phyloP scores from a whole-genome alignment of 2,797 vertebrate genomes.

The Telmatherina bonti region DNA sequence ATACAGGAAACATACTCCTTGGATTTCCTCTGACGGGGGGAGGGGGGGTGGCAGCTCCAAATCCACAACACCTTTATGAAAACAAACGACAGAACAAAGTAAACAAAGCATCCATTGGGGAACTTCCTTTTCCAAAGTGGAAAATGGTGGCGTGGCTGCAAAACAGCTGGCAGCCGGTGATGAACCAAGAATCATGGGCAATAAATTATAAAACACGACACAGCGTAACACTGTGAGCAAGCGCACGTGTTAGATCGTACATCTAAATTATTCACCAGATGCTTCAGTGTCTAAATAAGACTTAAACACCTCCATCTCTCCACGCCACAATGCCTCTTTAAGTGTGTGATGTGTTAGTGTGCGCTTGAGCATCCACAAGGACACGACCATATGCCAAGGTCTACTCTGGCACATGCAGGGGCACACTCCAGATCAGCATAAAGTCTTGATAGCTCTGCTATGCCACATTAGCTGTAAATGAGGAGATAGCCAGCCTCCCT shows the following conservation, averaged over 20 bases:
- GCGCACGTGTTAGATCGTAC: neutral
- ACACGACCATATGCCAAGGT: constrained; percentile 25
- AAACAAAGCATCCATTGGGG: constrained; percentile 10
- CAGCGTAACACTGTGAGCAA: constrained; percentile 4
- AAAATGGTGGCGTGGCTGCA: constrained; percentile 12
- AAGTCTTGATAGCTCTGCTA: constrained; percentile 57
- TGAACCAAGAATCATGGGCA: constrained; percentile 26
- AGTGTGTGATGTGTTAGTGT: neutral
- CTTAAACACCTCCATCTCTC: constrained; percentile 29
- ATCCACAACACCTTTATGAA: constrained; percentile 8
- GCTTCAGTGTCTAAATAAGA: constrained; percentile 49
- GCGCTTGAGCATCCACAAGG: constrained; percentile 8
- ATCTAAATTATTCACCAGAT: constrained; percentile 57
- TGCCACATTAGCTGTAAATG: constrained; percentile 63
- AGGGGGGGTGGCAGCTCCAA: constrained; percentile 2
- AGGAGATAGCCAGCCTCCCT: constrained; percentile 8
- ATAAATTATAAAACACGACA: constrained; percentile 40
- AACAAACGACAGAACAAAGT: constrained; percentile 17
- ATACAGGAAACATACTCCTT: constrained; percentile 9
- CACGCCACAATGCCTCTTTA: neutral
- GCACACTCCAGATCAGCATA: constrained; percentile 54
- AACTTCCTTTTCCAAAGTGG: constrained; percentile 16
- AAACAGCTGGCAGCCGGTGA: constrained; percentile 20
- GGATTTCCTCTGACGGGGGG: constrained; percentile 26
- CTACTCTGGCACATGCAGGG: constrained; percentile 44